phyloP scores from a whole-genome alignment of 1,140 invertebrate species.

The Scaptodrosophila lebanonensis region DNA sequence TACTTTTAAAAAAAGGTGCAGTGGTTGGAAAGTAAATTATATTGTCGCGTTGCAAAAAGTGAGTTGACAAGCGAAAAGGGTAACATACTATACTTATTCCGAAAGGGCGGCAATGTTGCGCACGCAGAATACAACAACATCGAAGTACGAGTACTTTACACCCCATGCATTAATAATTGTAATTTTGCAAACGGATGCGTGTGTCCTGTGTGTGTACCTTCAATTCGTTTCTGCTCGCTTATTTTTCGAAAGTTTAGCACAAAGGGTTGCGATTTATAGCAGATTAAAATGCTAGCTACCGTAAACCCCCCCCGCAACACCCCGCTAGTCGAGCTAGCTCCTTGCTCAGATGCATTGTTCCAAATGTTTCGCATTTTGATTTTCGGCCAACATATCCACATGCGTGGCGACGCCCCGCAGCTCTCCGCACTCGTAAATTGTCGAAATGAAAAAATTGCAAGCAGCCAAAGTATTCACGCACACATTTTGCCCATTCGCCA shows the following conservation, averaged over 20 bases:
- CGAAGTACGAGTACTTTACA: conserved; percentile 56
- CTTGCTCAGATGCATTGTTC: conserved; percentile 45
- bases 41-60: conserved; percentile 44
- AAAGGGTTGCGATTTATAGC: conserved; percentile 75
- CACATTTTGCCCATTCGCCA: conserved; percentile 13
- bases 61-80: conserved; percentile 23
- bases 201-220: conserved; percentile 17
- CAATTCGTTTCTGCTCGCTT: conserved; percentile 10
- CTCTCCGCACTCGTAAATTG: conserved; percentile 53
- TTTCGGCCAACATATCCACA: conserved; percentile 3
- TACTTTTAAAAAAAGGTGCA: not conserved
- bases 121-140: conserved; percentile 11
- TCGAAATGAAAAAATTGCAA: conserved; percentile 55
- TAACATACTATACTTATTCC: conserved; percentile 19
- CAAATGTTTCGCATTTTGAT: conserved; percentile 51
- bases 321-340: not conserved
- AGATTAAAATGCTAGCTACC: conserved; percentile 58
- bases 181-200: conserved; percentile 56
- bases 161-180: conserved; percentile 71
- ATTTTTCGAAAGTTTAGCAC: conserved; percentile 38
- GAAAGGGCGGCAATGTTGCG: conserved; percentile 24
- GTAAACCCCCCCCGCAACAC: conserved; percentile 1
- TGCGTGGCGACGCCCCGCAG: conserved; percentile 23
- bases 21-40: conserved; percentile 47
- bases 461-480: conserved; percentile 5